Base-by-base conservation (phyloP, 1,140 invertebrate genomes). In the Hermetia illucens region DNA sequence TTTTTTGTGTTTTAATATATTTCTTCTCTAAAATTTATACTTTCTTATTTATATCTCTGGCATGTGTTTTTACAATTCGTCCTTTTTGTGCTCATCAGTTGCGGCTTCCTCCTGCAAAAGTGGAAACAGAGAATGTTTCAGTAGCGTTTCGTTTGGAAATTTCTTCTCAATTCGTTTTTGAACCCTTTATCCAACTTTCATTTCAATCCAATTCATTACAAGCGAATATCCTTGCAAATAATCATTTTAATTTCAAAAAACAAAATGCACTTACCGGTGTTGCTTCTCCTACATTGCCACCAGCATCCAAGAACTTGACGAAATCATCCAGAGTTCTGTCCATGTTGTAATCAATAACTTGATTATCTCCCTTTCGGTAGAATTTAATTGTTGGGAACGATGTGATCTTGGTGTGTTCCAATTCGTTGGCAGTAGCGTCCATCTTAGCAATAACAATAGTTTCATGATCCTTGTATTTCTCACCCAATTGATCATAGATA, bases 321-420 rank as follows among this genome's bases (percentile, higher is more conserved):
- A 98, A 73, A 41, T 75, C 93, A 53, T 93, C 92, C 45, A 98
- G 70, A 46, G 92, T 98, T 62, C 95, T 77, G 55, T 93, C 90
- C 37, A 92, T 92, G 55, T 82, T 86, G 71, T 90, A 98, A 53
- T 96, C 87, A 46, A 98, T 72, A 47, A 90, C 86, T 66, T 92
- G 77, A 64, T 94, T 94, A 43, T 84, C 81, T 33, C 74, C 82
- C 66, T 93, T 93, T 45, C 84, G 83, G 74, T 90, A 98, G 45
- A 93, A 73, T 58, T 90, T 95, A 55, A 99, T 77, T 20, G 95
- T 99, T 24, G 96, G 96, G 79, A 94, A 99, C 44, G 80, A 92
- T 39, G 77, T 77, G 55, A 99, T 79, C 70, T 93, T 95, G 22
- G 88, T 81, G 66, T 89, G 84, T 51, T 94, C 90, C 39, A 98